Evolutionary conservation across 1,140 invertebrate genomes (phyloP).

Genomic region (Achroia grisella): DNA sequence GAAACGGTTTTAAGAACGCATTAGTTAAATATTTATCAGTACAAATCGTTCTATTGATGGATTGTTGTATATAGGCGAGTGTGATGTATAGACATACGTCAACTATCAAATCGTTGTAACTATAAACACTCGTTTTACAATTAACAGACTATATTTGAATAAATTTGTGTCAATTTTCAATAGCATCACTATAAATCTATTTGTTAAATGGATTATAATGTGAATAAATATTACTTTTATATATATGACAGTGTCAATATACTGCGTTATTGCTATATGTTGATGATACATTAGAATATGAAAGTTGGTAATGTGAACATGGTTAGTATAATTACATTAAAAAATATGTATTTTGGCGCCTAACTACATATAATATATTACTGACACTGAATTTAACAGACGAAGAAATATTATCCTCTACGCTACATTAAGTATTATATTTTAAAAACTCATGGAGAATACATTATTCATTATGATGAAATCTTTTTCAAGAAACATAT

Average conservation of each 20-base stretch:
- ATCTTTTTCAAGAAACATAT: not conserved
- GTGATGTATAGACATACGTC: slow-evolving; percentile 57
- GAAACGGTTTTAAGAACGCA: slow-evolving; percentile 15
- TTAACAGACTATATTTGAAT: slow-evolving; percentile 60
- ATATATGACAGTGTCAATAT: slow-evolving; percentile 30
- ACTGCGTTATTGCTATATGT: slow-evolving; percentile 18
- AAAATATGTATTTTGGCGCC: not conserved
- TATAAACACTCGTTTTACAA: slow-evolving; percentile 56
- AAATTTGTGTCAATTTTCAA: slow-evolving; percentile 61
- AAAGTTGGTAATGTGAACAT: slow-evolving; percentile 19
- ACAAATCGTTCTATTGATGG: slow-evolving; percentile 25
- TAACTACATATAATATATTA: not conserved
- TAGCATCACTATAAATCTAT: slow-evolving; percentile 49
- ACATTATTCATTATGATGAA: not conserved
- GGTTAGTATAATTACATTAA: slow-evolving; percentile 1
- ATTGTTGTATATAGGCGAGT: slow-evolving; percentile 24
- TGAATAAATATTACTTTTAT: slow-evolving; percentile 20
- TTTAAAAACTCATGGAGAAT: not conserved
- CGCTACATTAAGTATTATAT: no score
- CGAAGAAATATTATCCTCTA: not conserved
- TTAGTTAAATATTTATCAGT: slow-evolving; percentile 23
- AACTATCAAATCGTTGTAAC: slow-evolving; percentile 50
- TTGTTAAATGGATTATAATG: slow-evolving; percentile 45
- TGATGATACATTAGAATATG: slow-evolving; percentile 23
- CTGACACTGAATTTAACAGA: not conserved